Percentiles rank a stretch among this genome's conserved stretches.
Conservation (phyloP, 2,113 vertebrate genomes). For the Lipophrys pholis region DNA sequence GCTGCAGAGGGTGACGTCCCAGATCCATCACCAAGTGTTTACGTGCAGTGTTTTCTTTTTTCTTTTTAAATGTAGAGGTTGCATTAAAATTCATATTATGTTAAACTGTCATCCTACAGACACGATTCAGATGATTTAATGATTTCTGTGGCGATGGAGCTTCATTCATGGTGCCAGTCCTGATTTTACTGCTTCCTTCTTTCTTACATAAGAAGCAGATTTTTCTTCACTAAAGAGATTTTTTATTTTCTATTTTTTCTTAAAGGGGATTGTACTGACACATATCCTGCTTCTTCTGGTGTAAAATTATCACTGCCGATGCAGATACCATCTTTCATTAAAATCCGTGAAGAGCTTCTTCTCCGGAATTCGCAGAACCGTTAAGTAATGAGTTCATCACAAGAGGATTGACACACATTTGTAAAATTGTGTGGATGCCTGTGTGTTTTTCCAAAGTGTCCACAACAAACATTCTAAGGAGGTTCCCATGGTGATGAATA, state of each 20-base stretch:
- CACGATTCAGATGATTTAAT: neutral
- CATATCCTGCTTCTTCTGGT: neutral
- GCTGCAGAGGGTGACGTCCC: too few species aligned
- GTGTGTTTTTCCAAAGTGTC: too few species aligned
- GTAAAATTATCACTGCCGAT: neutral
- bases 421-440: neutral
- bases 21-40: too few species aligned
- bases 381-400: neutral
- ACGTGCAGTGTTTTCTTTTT: too few species aligned
- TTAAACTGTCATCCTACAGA: neutral
- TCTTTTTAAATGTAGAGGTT: too few species aligned
- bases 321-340: slow-evolving; percentile 2
- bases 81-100: neutral
- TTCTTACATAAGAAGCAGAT: neutral
- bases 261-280: neutral
- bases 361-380: neutral
- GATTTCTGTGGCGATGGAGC: neutral
- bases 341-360: slow-evolving; percentile 2
- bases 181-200: neutral
- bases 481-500: slow-evolving; percentile 36
- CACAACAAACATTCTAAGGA: neutral
- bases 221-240: neutral
- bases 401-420: slow-evolving; percentile 14
- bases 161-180: neutral
- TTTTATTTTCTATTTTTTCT: too few species aligned